Percentiles rank a stretch among this genome's conserved stretches.
phyloP scores from a whole-genome alignment of 1,140 invertebrate genomes.

The Rhyacophila brunnea region DNA sequence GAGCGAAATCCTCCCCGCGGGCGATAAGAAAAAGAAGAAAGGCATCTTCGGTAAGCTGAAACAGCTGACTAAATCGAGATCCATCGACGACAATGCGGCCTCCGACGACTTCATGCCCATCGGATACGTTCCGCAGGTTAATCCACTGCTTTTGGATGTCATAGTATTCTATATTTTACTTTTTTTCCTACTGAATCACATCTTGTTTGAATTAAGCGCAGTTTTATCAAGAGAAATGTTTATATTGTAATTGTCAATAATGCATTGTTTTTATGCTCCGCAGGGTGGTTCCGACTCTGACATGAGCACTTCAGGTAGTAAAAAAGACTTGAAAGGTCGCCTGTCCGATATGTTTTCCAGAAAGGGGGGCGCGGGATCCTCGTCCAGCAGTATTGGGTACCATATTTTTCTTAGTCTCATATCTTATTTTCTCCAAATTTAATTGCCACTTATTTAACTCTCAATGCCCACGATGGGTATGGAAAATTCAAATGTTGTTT shows the following conservation, averaged over 20 bases:
- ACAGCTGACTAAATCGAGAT: conserved; percentile 81
- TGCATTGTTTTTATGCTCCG: conserved; percentile 22
- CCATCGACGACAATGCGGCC: conserved; percentile 66
- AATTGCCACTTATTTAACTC: too few species aligned
- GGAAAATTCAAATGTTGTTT: too few species aligned
- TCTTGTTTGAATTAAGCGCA: too few species aligned
- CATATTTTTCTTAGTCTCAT: too few species aligned
- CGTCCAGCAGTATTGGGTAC: conserved; percentile 68
- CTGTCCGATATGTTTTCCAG: conserved; percentile 81
- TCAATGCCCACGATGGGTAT: too few species aligned
- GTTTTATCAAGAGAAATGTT: too few species aligned
- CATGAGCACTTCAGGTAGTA: conserved; percentile 70
- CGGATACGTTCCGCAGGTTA: conserved; percentile 56
- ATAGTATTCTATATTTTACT: too few species aligned
- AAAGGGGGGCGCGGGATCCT: conserved; percentile 47
- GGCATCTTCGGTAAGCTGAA: conserved; percentile 81
- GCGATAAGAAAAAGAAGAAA: conserved; percentile 79
- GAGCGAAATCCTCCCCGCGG: conserved; percentile 69
- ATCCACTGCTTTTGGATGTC: too few species aligned
- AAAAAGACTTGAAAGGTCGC: conserved; percentile 75
- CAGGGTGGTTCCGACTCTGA: conserved; percentile 76
- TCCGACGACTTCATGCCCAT: conserved; percentile 53
- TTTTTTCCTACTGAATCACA: too few species aligned
- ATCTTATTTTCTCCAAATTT: too few species aligned
- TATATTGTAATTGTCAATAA: too few species aligned